These are phyloP conservation scores for Priocnemis perturbator DNA, from an alignment of 2,888 invertebrate genomes.

Conservation along the genomic window DNA sequence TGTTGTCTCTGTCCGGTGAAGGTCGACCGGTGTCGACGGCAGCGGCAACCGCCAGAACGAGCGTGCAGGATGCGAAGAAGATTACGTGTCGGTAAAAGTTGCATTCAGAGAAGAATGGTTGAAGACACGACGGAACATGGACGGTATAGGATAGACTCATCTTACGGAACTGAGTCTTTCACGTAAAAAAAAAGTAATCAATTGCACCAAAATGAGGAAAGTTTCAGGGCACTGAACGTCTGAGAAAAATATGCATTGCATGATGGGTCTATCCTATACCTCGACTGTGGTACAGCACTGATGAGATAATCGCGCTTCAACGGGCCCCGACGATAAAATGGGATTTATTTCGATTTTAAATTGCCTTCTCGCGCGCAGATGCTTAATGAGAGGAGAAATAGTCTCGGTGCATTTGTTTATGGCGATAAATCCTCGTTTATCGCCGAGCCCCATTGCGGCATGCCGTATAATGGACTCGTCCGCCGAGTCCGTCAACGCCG, in stretches of 20 bases:
- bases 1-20: not conserved
- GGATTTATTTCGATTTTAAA: conserved; percentile 51
- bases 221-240: no score
- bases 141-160: no score
- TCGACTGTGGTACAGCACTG: no score
- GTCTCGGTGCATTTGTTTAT: conserved; percentile 45
- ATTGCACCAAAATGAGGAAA: no score
- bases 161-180: no score
- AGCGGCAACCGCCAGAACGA: not conserved
- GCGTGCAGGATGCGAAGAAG: not conserved
- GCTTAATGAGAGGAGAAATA: conserved; percentile 50
- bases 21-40: conserved; percentile 1
- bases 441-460: conserved; percentile 25
- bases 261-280: no score
- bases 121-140: not conserved
- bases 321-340: conserved; percentile 35
- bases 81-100: conserved; percentile 21
- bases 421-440: conserved; percentile 49
- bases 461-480: conserved; percentile 41
- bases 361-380: conserved; percentile 28
- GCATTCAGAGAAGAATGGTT: conserved; percentile 20
- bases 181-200: no score
- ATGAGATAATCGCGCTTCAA: conserved; percentile 45
- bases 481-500: conserved; percentile 34
- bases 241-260: no score